Base-by-base conservation (phyloP, 2,797 vertebrate genomes). In the Natrix natrix region DNA sequence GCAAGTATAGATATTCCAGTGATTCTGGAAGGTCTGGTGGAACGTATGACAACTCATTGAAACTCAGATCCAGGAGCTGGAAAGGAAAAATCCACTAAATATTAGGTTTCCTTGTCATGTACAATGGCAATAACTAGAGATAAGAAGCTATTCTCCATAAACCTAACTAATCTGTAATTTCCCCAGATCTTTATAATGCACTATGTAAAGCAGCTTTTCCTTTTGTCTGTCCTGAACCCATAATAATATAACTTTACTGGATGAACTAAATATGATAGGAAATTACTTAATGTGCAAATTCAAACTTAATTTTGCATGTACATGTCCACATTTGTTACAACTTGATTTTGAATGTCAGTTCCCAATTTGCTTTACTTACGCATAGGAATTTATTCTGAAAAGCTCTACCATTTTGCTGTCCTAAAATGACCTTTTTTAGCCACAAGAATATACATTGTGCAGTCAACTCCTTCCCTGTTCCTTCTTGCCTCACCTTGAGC, bases 61-160 rank as follows among this genome's bases (percentile, higher is more conserved):
- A 94, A 92, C 97, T 95, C 69, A 97, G 95, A 91, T 97, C 97
- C 93, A 97, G 92, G 52, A 97, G 94, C 97, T 97, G 91, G 66
- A 54, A 37, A 61, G 86, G 63, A 0, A 17, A 88, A 83, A 69
- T 13, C 20, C 86, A 55, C 60, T 13, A 90, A 66, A 86, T 5
- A 14, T 55, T 78, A 22, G 56, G 28, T 63, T 12, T 55, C 52
- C 48, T 59, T 52, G 63, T 89, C 37, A 57, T 37, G 63, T 13
- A 43, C 24, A 16, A 4, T 22, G 11, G 48, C 12, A 91, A 43
- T 88, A n/a, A 14, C 24, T n/a, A 43, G 48, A 37, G n/a, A 48
- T 37, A 48, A 32, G 12, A 4, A 52, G 37, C 48, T 90, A 5
- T 56, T 61, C 52, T 90, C 52, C 48, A 90, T 54, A 26, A 90